Evolutionary conservation across 1,140 invertebrate species (phyloP).

Genomic region (Ceratina australensis): DNA sequence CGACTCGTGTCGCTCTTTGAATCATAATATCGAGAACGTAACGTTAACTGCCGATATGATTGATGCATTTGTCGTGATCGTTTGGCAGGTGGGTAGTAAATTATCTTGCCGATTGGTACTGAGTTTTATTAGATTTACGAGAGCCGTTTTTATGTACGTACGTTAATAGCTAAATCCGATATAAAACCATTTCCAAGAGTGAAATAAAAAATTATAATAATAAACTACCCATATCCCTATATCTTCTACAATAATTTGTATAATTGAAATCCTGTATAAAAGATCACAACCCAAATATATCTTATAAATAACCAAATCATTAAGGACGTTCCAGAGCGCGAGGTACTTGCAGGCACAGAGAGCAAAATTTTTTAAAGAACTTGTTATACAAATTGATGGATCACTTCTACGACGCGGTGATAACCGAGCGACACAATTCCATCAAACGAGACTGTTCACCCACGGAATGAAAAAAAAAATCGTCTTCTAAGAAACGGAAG

Average conservation of each 20-base stretch:
- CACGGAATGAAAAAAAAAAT: background rate
- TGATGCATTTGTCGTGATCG: constrained; percentile 2
- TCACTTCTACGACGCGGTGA: background rate
- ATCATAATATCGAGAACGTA: background rate
- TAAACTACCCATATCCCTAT: too few relatives aligned
- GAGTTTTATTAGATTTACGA: constrained; percentile 12
- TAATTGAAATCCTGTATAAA: too few relatives aligned
- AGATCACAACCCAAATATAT: too few relatives aligned
- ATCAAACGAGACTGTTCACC: constrained; percentile 1
- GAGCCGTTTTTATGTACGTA: background rate
- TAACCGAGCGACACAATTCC: constrained; percentile 5
- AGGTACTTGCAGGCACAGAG: background rate
- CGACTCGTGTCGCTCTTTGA: too few relatives aligned
- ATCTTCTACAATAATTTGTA: too few relatives aligned
- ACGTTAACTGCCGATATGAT: constrained; percentile 12
- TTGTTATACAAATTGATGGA: background rate
- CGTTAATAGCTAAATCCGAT: background rate
- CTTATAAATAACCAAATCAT: too few relatives aligned
- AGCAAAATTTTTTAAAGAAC: background rate
- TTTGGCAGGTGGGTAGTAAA: constrained; percentile 9
- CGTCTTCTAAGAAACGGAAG: background rate
- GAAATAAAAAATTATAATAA: background rate
- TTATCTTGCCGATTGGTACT: background rate
- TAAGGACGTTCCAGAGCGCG: too few relatives aligned
- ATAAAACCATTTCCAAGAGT: background rate